phyloP scores from a whole-genome alignment of 2,113 vertebrate genomes.

The Siniperca knerii region DNA sequence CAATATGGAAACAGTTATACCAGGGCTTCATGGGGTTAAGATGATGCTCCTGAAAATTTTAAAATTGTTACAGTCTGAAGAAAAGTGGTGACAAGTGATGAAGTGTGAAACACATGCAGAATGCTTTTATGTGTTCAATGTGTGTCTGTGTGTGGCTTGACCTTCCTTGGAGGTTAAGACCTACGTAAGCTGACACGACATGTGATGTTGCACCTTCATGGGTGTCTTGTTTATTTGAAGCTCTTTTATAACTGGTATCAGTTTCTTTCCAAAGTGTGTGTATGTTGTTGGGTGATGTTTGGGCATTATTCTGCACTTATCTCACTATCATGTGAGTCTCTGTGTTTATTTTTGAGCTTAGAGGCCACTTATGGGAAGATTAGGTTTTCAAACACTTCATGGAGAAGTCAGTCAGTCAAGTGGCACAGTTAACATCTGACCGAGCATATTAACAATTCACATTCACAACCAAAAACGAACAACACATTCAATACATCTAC shows the following conservation, averaged over 20 bases:
- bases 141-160: constrained; percentile 11
- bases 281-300: constrained; percentile 33
- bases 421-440: neutral
- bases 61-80: constrained; percentile 25
- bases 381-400: constrained; percentile 44
- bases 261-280: constrained; percentile 37
- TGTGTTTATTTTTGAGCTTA: constrained; percentile 40
- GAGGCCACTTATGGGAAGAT: constrained; percentile 41
- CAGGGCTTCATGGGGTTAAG: constrained; percentile 4
- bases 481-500: neutral
- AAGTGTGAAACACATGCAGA: constrained; percentile 51
- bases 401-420: neutral
- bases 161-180: constrained; percentile 53
- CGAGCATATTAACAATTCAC: neutral
- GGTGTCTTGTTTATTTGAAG: constrained; percentile 40
- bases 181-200: constrained; percentile 45
- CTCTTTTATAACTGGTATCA: constrained; percentile 31
- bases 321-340: neutral
- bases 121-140: constrained; percentile 30
- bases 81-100: constrained; percentile 22
- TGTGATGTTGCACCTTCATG: constrained; percentile 56
- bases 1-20: constrained; percentile 31
- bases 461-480: neutral
- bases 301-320: constrained; percentile 33
- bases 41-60: constrained; percentile 36